These are phyloP conservation scores for Brevimyrus niger DNA, from an alignment of 2,113 vertebrate genomes.

Conservation along the genomic window DNA sequence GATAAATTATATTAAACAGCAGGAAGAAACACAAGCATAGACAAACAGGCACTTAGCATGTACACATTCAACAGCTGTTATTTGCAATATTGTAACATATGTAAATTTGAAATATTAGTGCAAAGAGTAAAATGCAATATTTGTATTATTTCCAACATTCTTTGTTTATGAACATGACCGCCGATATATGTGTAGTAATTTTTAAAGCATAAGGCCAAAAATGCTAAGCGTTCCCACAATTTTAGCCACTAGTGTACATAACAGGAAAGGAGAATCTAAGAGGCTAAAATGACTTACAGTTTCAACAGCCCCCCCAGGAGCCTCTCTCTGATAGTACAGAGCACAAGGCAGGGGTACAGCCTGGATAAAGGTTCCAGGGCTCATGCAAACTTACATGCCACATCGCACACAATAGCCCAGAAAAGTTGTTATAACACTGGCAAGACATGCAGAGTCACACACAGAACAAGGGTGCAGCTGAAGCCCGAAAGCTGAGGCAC, in stretches of 20 bases:
- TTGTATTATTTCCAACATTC: not conserved
- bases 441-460: not conserved
- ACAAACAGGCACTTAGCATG: not conserved
- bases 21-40: not conserved
- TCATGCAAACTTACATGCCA: not conserved
- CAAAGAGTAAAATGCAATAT: not conserved
- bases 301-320: not conserved
- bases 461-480: not conserved
- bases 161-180: too few relatives aligned
- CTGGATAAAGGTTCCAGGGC: not conserved
- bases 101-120: too few relatives aligned
- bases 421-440: not conserved
- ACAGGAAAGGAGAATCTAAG: not conserved
- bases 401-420: not conserved
- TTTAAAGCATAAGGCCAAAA: too few relatives aligned
- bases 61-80: not conserved
- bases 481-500: not conserved
- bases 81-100: too few relatives aligned
- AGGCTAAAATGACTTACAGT: not conserved
- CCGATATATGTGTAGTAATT: too few relatives aligned
- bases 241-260: not conserved
- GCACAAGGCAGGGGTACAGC: not conserved
- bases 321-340: not conserved
- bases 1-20: not conserved
- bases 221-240: too few relatives aligned